Evolutionary conservation across 92 coral and sea anemone genomes (phyloP), one percentile per base, ranked within the genome.

Genomic region (Montipora capitata): DNA sequence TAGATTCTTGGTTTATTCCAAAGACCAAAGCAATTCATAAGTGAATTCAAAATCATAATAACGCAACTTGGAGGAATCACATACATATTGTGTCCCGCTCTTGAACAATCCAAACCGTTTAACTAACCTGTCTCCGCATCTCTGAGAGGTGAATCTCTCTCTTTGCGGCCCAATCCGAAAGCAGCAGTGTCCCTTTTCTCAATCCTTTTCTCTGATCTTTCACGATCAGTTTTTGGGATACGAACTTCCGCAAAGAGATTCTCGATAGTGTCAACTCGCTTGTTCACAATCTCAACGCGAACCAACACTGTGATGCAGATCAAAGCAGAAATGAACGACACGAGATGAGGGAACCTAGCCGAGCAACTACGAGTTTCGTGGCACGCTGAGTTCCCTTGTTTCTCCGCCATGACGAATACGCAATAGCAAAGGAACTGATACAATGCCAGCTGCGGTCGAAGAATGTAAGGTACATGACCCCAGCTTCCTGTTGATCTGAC

Each of bases 281-380:
- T 59, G 61, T 58, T 57, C n/a, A 82, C 40, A 10, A 82, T 56
- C 70, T 82, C 79, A 4, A 82, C 87, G 7, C 79, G 87, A 41
- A 82, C 71, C 79, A 82, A 71, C 4, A 56, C 59, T 40, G 72
- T 20, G 16, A 61, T 7, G 66, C 87, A 82, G 45, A 82, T 82
- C 69, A 72, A 54, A 16, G 71, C 41, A 45, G 79, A 82, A 6
- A 82, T 54, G 4, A 82, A 72, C 41, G 69, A 82, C 12, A 72
- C 41, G 0, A 70, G 79, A 72, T 58, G 71, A 68, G 49, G 75
- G 27, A 67, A 51, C 75, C 18, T 80, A 2, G 76, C 16, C 42
- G 75, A 66, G 38, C 84, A 48, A 41, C 73, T 48, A 61, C 49
- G 73, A 14, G 40, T 10, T 63, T 64, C 74, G 44, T 17, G 27